phyloP scores from a whole-genome alignment of 2,113 vertebrate genomes.

The Brachypteracias leptosomus region DNA sequence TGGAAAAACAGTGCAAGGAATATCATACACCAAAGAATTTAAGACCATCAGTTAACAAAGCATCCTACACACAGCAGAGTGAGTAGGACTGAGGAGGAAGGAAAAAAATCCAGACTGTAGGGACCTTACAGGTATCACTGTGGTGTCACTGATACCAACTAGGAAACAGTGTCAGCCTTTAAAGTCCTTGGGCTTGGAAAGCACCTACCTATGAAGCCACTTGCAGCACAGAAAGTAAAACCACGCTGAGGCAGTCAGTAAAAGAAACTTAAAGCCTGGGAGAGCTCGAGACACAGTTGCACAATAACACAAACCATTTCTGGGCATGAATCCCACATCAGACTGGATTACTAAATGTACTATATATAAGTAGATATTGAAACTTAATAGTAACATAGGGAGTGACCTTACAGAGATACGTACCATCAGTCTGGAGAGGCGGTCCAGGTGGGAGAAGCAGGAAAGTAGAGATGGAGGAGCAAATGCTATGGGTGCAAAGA shows the following conservation, averaged over 20 bases:
- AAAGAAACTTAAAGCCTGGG: neutral
- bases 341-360: neutral
- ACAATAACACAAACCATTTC: conserved; percentile 4
- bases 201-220: neutral
- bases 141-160: neutral
- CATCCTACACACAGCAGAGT: neutral
- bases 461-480: neutral
- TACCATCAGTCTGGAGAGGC: neutral
- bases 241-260: neutral
- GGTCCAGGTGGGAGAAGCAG: neutral
- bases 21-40: neutral
- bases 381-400: neutral
- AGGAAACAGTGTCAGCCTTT: neutral
- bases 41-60: neutral
- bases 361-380: neutral
- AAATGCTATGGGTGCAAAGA: neutral
- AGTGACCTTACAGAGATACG: neutral
- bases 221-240: neutral
- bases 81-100: neutral
- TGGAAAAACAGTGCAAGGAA: neutral
- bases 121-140: neutral
- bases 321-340: neutral
- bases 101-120: neutral
- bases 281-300: neutral
- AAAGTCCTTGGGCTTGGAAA: neutral